These are phyloP conservation scores for Pocota personata DNA, from an alignment of 2,888 invertebrate genomes.

Conservation along the genomic window DNA sequence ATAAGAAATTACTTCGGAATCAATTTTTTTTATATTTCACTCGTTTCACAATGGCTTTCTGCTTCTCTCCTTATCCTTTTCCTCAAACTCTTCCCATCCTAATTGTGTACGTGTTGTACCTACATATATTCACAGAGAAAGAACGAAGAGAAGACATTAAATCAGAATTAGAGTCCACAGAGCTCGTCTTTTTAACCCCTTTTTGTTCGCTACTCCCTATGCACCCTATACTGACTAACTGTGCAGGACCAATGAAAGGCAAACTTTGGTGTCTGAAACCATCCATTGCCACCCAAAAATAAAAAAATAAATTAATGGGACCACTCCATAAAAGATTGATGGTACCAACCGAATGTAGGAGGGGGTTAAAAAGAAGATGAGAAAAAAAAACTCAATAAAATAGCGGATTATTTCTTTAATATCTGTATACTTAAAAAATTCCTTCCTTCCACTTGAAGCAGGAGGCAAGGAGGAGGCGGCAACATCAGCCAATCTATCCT, in stretches of 20 bases:
- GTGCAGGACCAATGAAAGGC: conserved; percentile 21
- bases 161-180: conserved; percentile 68
- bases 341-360: neutral
- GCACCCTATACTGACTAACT: neutral
- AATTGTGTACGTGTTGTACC: neutral
- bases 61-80: neutral
- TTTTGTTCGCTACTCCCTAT: neutral
- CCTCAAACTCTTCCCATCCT: neutral
- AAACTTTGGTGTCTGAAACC: conserved; percentile 23
- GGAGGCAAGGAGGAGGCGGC: neutral
- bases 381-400: conserved; percentile 65
- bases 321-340: conserved; percentile 56
- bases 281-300: conserved; percentile 12
- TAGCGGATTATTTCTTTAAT: conserved; percentile 70
- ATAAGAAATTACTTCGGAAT: conserved; percentile 73
- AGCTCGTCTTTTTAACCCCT: conserved; percentile 42
- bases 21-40: conserved; percentile 71
- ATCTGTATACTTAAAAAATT: conserved; percentile 45
- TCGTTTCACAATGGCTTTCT: conserved; percentile 50
- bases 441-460: conserved; percentile 1
- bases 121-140: conserved; percentile 5
- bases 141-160: conserved; percentile 52
- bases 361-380: neutral
- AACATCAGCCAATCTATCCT: neutral
- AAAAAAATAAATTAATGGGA: neutral